Percentiles rank a stretch among this genome's conserved stretches.
Evolutionary conservation across 2,797 vertebrate genomes (phyloP).

Genomic region (Lithobates pipiens): DNA sequence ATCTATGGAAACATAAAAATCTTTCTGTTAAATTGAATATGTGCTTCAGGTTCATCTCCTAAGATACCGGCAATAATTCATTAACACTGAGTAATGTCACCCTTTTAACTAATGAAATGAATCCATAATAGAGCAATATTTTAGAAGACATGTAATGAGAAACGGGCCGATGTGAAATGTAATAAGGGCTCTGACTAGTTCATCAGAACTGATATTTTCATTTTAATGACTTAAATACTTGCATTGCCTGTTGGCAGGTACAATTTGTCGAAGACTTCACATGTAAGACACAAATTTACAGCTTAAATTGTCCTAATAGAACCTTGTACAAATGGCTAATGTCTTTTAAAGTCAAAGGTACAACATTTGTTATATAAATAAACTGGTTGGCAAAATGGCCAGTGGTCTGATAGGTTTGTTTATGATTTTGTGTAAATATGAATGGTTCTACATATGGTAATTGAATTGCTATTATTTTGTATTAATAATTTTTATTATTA

Average conservation of each 20-base stretch:
- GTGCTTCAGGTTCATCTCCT: constrained; percentile 66
- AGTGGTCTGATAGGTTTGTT: neutral
- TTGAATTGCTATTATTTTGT: neutral
- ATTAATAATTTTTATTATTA: too few species aligned
- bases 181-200: constrained; percentile 62
- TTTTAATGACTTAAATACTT: constrained; percentile 55
- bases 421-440: neutral
- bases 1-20: constrained; percentile 69
- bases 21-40: constrained; percentile 71
- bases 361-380: constrained; percentile 21
- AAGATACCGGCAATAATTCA: constrained; percentile 70
- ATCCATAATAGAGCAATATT: constrained; percentile 69
- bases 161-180: constrained; percentile 63
- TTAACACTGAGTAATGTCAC: constrained; percentile 70
- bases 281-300: constrained; percentile 54
- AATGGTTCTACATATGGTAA: neutral
- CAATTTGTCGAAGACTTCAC: constrained; percentile 40
- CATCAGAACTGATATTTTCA: constrained; percentile 52
- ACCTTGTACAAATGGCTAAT: constrained; percentile 38
- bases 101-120: constrained; percentile 70
- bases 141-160: constrained; percentile 66
- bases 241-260: constrained; percentile 40
- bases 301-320: constrained; percentile 35
- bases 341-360: constrained; percentile 34
- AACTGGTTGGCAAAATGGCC: neutral